These are phyloP conservation scores for Poeciliopsis retropinna DNA, from an alignment of 2,113 vertebrate species.

Conservation along the genomic window DNA sequence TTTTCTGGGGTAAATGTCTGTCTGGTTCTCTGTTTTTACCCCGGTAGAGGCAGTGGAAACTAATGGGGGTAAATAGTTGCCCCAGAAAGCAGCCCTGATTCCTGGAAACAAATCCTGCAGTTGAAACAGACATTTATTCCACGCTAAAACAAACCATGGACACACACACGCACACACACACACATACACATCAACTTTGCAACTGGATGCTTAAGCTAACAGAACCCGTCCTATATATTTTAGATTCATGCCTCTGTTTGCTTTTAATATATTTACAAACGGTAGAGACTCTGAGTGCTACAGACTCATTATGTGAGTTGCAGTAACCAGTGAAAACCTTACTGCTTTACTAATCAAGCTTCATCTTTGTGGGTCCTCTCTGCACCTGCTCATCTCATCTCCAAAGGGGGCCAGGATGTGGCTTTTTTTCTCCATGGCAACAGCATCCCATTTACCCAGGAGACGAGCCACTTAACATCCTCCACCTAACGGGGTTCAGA, in stretches of 20 bases:
- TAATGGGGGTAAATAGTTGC: background rate
- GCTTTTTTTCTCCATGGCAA: slow-evolving; percentile 79
- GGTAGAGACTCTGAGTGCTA: slow-evolving; percentile 36
- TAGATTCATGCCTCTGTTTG: slow-evolving; percentile 24
- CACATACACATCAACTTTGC: background rate
- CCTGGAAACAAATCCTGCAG: too few relatives aligned
- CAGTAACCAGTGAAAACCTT: slow-evolving; percentile 52
- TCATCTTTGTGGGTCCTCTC: slow-evolving; percentile 56
- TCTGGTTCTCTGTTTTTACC: background rate
- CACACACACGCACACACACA: background rate
- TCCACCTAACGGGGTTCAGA: slow-evolving; percentile 51
- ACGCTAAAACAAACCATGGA: background rate
- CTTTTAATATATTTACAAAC: slow-evolving; percentile 19
- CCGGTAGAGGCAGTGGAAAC: background rate
- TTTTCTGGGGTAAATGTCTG: background rate
- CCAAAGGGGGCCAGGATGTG: slow-evolving; percentile 60
- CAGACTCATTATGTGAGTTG: slow-evolving; percentile 62
- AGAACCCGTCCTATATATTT: slow-evolving; percentile 15
- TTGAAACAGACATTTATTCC: background rate
- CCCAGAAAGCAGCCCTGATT: too few relatives aligned
- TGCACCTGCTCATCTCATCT: slow-evolving; percentile 73
- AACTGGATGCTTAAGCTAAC: slow-evolving; percentile 1
- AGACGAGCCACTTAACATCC: slow-evolving; percentile 63
- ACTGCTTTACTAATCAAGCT: slow-evolving; percentile 67
- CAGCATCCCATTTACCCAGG: slow-evolving; percentile 75